These are phyloP conservation scores for Chloroclystis v-ata DNA, from an alignment of 2,888 invertebrate genomes.

Conservation along the genomic window DNA sequence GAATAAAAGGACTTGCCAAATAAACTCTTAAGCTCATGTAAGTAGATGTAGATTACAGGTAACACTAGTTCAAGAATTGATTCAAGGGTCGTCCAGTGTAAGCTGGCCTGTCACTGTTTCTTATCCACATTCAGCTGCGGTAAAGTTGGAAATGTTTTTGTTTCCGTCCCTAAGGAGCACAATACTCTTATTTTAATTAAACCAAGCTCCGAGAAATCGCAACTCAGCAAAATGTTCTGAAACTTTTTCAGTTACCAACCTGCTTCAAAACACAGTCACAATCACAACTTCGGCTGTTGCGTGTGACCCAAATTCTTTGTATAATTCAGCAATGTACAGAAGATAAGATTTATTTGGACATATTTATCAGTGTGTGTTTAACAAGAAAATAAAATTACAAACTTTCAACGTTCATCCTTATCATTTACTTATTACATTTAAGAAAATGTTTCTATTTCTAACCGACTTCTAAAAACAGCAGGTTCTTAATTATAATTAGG, in stretches of 20 bases:
- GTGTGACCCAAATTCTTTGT: slow-evolving; percentile 3
- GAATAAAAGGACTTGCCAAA: no score
- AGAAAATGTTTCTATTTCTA: no score
- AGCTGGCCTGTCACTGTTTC: slow-evolving; percentile 4
- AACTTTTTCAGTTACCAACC: slow-evolving; percentile 10
- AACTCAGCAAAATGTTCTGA: slow-evolving; percentile 4
- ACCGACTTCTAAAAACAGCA: neutral
- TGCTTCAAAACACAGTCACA: slow-evolving; percentile 5
- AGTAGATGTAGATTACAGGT: neutral
- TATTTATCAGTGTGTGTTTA: no score
- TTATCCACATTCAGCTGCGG: neutral
- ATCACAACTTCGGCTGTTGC: slow-evolving; percentile 1
- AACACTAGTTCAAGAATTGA: slow-evolving; percentile 1
- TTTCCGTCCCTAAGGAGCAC: neutral
- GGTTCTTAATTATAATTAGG: no score
- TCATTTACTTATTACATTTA: no score
- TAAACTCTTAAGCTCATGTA: neutral
- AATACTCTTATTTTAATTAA: slow-evolving; percentile 6
- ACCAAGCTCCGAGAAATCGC: slow-evolving; percentile 3
- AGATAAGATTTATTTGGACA: neutral
- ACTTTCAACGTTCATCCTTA: no score
- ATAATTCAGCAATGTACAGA: slow-evolving; percentile 1
- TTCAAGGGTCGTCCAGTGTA: slow-evolving; percentile 1
- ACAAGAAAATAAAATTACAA: no score
- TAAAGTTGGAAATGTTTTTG: slow-evolving; percentile 4